A percentile compares a stretch with the other conserved stretches of the same genome.
These are phyloP conservation scores for Sinocyclocheilus anshuiensis DNA, from an alignment of 2,113 vertebrate species.

Conservation along the genomic window DNA sequence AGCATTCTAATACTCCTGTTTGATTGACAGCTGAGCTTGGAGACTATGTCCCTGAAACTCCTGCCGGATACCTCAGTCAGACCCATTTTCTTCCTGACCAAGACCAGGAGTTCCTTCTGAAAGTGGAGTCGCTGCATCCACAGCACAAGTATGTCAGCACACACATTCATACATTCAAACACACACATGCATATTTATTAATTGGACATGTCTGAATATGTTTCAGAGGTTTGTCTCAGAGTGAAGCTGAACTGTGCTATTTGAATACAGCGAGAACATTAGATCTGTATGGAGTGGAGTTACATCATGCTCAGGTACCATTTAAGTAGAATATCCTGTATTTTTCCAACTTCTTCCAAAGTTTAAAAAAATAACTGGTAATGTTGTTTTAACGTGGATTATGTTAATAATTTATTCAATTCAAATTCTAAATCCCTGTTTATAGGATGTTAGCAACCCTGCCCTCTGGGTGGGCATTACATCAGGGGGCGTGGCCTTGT, in stretches of 20 bases:
- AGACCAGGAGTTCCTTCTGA: conserved; percentile 87
- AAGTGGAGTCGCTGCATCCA: conserved; percentile 91
- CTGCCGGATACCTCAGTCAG: conserved; percentile 84
- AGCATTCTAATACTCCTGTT: conserved; percentile 28
- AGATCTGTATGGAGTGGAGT: conserved; percentile 94
- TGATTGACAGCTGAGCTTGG: conserved; percentile 84
- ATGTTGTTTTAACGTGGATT: neutral
- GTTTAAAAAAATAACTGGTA: neutral
- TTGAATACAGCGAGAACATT: conserved; percentile 95
- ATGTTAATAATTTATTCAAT: neutral
- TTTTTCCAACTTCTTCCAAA: neutral
- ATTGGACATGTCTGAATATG: neutral
- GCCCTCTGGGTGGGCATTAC: conserved; percentile 91
- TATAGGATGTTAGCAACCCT: conserved; percentile 85
- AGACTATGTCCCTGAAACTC: conserved; percentile 79
- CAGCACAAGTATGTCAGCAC: conserved; percentile 85
- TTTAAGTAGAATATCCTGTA: neutral
- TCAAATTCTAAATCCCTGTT: conserved; percentile 51
- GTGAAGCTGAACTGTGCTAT: conserved; percentile 94
- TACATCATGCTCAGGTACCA: conserved; percentile 87
- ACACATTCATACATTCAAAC: neutral
- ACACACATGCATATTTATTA: neutral
- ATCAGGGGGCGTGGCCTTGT: conserved; percentile 90
- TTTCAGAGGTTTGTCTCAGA: conserved; percentile 87
- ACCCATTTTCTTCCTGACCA: conserved; percentile 87